Conservation (phyloP, 2,113 vertebrate genomes). For the Polypterus bichir region DNA sequence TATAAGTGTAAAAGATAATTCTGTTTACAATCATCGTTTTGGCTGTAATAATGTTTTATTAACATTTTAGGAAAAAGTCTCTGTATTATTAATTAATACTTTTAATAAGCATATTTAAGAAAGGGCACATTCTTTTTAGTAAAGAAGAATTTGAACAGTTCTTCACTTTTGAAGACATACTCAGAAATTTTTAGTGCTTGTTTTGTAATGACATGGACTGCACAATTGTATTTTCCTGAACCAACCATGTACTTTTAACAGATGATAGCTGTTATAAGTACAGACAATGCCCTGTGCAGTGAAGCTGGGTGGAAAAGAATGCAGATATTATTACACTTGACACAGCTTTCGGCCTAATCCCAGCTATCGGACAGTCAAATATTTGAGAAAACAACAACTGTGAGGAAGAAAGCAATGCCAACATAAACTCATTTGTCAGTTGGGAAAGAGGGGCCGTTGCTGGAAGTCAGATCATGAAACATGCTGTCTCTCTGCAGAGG, state of each 20-base stretch:
- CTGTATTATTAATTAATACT: too few species aligned
- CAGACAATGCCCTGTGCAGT: neutral
- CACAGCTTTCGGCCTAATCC: constrained; percentile 10
- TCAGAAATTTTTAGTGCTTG: too few species aligned
- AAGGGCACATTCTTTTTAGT: too few species aligned
- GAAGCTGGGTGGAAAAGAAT: constrained; percentile 2
- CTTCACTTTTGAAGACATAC: too few species aligned
- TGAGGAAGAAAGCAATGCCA: neutral
- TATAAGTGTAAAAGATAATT: too few species aligned
- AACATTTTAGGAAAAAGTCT: too few species aligned
- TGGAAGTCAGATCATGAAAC: constrained; percentile 1
- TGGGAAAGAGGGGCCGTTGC: neutral
- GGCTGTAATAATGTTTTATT: too few species aligned
- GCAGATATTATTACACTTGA: neutral
- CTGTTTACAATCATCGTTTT: too few species aligned
- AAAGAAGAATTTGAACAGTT: too few species aligned
- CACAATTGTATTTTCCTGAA: too few species aligned
- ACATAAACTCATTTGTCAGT: neutral
- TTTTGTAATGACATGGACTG: too few species aligned
- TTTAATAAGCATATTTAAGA: too few species aligned
- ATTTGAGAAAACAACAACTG: constrained; percentile 13
- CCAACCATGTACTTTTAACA: neutral
- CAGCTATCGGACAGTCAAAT: constrained; percentile 4
- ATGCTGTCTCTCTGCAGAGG: constrained; percentile 3
- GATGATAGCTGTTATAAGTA: neutral